Conservation (phyloP, 2,797 vertebrate species). For the Cynopterus sphinx region DNA sequence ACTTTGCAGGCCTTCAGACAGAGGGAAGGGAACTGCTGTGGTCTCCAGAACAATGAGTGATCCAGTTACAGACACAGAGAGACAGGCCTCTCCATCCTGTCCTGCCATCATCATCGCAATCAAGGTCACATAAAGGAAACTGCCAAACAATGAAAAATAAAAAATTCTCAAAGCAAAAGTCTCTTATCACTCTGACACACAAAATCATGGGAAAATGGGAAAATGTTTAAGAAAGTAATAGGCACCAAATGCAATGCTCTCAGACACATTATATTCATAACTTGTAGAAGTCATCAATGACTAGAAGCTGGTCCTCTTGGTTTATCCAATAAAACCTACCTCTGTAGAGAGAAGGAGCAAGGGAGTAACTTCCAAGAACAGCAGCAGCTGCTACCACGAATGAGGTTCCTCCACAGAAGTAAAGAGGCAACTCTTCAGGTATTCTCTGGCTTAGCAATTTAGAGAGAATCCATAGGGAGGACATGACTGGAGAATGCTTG, state of each 20-base stretch:
- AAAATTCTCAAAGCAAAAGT: slow-evolving; percentile 11
- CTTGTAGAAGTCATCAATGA: neutral
- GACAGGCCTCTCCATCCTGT: neutral
- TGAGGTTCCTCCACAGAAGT: neutral
- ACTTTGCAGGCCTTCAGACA: neutral
- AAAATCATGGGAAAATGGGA: neutral
- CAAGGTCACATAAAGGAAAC: neutral
- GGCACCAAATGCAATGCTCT: neutral
- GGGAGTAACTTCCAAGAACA: neutral
- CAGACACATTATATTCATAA: neutral
- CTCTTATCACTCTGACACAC: neutral
- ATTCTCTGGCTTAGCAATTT: neutral
- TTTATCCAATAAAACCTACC: neutral
- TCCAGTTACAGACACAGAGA: neutral
- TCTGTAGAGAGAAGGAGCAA: neutral
- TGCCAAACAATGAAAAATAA: neutral
- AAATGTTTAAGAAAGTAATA: neutral
- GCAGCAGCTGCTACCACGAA: rapidly evolving
- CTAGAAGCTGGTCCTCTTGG: neutral
- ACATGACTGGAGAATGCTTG: neutral
- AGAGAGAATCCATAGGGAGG: neutral
- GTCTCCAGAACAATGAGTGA: neutral
- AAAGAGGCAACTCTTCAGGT: neutral
- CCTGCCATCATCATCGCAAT: neutral
- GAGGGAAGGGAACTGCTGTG: neutral